Percentiles rank a stretch among this genome's conserved stretches.
Evolutionary conservation across 2,113 vertebrate genomes (phyloP).

Genomic region (Sclerurus mexicanus): DNA sequence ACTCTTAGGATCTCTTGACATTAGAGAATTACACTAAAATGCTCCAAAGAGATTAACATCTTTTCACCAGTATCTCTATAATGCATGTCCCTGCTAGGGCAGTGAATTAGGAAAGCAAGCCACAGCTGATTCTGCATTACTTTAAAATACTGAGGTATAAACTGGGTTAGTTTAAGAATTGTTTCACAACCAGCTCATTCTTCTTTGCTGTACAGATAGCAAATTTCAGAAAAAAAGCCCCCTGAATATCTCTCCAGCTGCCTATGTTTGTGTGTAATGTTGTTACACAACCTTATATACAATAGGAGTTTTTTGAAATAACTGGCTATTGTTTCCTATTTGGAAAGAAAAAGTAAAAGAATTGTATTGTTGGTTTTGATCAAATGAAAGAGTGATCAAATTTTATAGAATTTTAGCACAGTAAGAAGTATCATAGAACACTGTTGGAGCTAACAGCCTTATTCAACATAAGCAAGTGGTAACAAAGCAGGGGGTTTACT

Average conservation of each 20-base stretch:
- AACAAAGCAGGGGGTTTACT: neutral
- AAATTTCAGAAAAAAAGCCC: neutral
- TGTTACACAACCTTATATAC: neutral
- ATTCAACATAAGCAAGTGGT: neutral
- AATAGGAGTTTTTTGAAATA: neutral
- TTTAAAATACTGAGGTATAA: neutral
- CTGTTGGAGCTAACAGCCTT: neutral
- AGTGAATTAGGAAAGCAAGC: neutral
- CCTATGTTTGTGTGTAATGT: neutral
- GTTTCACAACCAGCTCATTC: neutral
- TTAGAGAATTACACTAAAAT: neutral
- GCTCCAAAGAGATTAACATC: neutral
- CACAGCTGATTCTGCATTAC: neutral
- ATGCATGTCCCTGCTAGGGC: neutral
- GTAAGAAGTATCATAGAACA: neutral
- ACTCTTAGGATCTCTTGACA: neutral
- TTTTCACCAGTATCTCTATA: neutral
- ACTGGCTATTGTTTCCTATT: neutral
- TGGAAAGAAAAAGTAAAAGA: neutral
- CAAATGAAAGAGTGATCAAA: neutral
- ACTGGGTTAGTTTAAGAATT: neutral
- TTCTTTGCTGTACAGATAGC: neutral
- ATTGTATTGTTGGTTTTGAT: neutral
- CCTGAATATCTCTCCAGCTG: neutral
- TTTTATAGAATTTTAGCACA: neutral